Percentiles rank a stretch among this genome's conserved stretches.
Conservation (phyloP, 2,888 invertebrate species). For the Invenusta paracnida region DNA sequence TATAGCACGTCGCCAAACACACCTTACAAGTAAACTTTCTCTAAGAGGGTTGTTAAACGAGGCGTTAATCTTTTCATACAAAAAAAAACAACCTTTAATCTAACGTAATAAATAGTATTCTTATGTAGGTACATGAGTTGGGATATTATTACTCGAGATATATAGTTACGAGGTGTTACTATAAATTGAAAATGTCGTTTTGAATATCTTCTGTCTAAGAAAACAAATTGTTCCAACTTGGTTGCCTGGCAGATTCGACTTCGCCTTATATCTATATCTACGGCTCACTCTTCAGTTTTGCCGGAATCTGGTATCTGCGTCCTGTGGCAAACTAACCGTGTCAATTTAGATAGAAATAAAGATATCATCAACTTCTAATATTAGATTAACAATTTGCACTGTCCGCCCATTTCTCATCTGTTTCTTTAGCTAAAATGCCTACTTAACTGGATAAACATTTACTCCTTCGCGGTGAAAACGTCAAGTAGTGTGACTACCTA, state of each 20-base stretch:
- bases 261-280: too few species aligned
- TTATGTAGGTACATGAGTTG: too few species aligned
- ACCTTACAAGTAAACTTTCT: background rate
- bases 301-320: background rate
- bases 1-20: background rate
- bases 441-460: background rate
- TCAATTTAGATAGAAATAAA: background rate
- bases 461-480: too few species aligned
- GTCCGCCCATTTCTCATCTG: background rate
- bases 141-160: too few species aligned
- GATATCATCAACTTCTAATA: background rate
- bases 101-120: too few species aligned
- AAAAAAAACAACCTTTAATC: too few species aligned
- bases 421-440: conserved; percentile 27
- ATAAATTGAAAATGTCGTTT: background rate
- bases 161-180: too few species aligned
- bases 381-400: background rate
- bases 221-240: background rate
- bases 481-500: too few species aligned
- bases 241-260: background rate
- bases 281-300: too few species aligned
- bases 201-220: conserved; percentile 12
- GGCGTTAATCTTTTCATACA: conserved; percentile 15
- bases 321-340: background rate
- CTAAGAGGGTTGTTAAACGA: background rate